Base-by-base conservation (phyloP, 1,140 invertebrate genomes). In the Drosophila funebris region DNA sequence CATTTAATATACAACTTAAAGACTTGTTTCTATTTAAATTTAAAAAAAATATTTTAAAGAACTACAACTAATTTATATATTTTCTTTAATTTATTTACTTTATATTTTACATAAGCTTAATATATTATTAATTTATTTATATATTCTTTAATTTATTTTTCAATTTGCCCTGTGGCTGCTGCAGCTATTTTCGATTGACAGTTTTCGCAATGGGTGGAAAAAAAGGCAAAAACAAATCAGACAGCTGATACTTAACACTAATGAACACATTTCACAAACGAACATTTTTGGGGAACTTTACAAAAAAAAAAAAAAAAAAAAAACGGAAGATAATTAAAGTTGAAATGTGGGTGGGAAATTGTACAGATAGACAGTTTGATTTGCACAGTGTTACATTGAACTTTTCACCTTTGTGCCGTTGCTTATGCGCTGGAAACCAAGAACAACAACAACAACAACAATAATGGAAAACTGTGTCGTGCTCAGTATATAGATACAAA, bases 381-480 rank as follows among this genome's bases (percentile, higher is more conserved):
- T 87, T 87, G 82, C 73, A 64, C 68, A 41, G 57, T 77, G 82
- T 77, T 62, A 74, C 69, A 81, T 67, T 80, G 81, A 84, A 84
- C 81, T 84, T 80, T 73, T 81, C 81, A 80, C 81, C 81, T 84
- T 85, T 61, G 62, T 44, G 73, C 44, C 41, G 62, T 48, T 46
- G 41, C 46, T 82, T 81, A 67, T 81, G 60, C 36, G 73, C 60
- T 48, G 43, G 27, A 64, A 27, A 64, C n/a, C n/a, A n/a, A n/a
- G n/a, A n/a, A n/a, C n/a, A n/a, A n/a, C n/a, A n/a, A n/a, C n/a
- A n/a, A n/a, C n/a, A n/a, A n/a, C n/a, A n/a, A n/a, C n/a, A n/a
- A n/a, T n/a, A 83, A 68, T 82, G 78, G 75, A 63, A 84, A 80
- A 80, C 54, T 76, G 73, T 83, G 58, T 64, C 57, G 54, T 41